A percentile compares a stretch with the other conserved stretches of the same genome.
phyloP scores from a whole-genome alignment of 2,888 invertebrate genomes.

The Tholera decimalis region DNA sequence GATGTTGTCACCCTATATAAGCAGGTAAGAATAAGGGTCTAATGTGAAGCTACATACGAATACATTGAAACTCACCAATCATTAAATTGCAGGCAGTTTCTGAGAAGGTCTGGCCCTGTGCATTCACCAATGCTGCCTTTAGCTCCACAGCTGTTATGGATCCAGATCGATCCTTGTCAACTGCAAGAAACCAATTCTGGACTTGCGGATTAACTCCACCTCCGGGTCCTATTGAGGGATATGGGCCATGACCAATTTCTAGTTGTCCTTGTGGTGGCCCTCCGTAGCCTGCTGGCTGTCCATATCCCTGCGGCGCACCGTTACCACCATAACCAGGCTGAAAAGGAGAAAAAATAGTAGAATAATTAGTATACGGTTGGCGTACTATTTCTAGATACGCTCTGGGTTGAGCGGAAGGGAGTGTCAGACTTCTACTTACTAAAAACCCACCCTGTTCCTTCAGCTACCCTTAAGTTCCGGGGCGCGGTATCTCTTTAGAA shows the following conservation, averaged over 20 bases:
- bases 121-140: constrained; percentile 95
- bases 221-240: constrained; percentile 88
- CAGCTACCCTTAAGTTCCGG: no score
- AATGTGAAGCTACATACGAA: not conserved
- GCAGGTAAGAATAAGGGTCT: not conserved
- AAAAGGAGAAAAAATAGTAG: constrained; percentile 10
- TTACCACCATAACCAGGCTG: constrained; percentile 63
- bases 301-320: constrained; percentile 57
- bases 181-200: constrained; percentile 96
- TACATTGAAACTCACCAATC: constrained; percentile 92
- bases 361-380: not conserved
- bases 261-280: constrained; percentile 70
- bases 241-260: constrained; percentile 88
- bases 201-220: constrained; percentile 93
- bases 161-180: constrained; percentile 96
- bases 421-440: no score
- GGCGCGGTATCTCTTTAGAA: no score
- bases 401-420: no score
- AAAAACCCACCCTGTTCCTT: no score
- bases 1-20: not conserved
- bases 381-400: not conserved
- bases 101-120: constrained; percentile 96
- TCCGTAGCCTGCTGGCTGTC: constrained; percentile 65
- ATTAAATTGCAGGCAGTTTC: constrained; percentile 96
- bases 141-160: constrained; percentile 95